Base-by-base conservation (phyloP, 2,888 invertebrate species). In the Hypsopygia costalis region DNA sequence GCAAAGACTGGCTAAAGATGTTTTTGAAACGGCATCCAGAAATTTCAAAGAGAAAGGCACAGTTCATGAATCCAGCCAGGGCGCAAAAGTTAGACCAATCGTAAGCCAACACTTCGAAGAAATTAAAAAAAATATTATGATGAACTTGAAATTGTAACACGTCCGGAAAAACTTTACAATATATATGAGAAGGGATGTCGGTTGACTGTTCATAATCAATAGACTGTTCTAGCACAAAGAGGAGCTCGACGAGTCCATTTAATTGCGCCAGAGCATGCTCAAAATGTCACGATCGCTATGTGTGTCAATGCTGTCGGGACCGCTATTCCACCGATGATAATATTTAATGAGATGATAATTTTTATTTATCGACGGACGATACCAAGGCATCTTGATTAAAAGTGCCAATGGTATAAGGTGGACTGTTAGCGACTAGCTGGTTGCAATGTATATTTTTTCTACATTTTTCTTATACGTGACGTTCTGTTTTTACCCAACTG, bases 1-100 rank as follows among this genome's bases (percentile, higher is more conserved):
- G 55, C 11, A 49, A 45, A 27, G 47, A 57, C 36, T 58, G 51
- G 55, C 37, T 54, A 1, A 47, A 46, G 29, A 28, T 46, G 11
- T 56, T 58, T 43, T 32, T 55, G 27, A 36, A 38, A 12, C 12
- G 49, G 12, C 32, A 62, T 46, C 54, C 54, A 8, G 47, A 52
- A 28, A 40, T 65, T 11, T 40, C 49, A 3, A 49, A 37, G 29
- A 20, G 61, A 16, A 61, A 52, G 37, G 52, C 58, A 16, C 62
- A 63, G 37, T 42, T 42, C 7, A 46, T 67, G 47, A 65, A 63
- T 40, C 46, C 51, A 35, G 58, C 51, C n/a, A 35, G 58, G 36
- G 58, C 55, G n/a, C 58, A 58, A 45, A 46, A 64, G 25, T 25
- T 25, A 25, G 6, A 25, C 7, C 2, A 25, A 25, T 25, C 7